These are phyloP conservation scores for Synergus laeviventris DNA, from an alignment of 2,888 invertebrate genomes.

Conservation along the genomic window DNA sequence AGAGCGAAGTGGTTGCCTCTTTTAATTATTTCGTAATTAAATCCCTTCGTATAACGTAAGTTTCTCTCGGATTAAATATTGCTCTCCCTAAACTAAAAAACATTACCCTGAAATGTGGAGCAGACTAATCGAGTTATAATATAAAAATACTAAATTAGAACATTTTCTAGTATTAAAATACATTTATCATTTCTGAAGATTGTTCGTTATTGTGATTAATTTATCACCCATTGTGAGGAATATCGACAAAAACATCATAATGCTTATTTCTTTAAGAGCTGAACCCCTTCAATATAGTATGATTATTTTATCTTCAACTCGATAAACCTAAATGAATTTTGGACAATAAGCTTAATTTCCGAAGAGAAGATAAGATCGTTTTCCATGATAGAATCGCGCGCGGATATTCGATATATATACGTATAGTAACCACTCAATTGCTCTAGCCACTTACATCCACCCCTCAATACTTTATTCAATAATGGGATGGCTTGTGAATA, in stretches of 20 bases:
- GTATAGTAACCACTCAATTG: slow-evolving; percentile 65
- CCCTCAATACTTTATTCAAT: slow-evolving; percentile 48
- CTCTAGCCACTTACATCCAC: slow-evolving; percentile 58
- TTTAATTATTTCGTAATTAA: slow-evolving; percentile 73
- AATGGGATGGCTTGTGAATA: slow-evolving; percentile 49
- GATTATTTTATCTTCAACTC: slow-evolving; percentile 65
- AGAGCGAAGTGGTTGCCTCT: slow-evolving; percentile 58
- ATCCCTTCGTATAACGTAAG: slow-evolving; percentile 49
- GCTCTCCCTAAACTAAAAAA: slow-evolving; percentile 14
- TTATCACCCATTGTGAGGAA: not conserved
- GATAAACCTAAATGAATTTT: slow-evolving; percentile 58
- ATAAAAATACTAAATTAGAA: not conserved
- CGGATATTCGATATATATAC: slow-evolving; percentile 38
- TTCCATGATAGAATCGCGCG: slow-evolving; percentile 61
- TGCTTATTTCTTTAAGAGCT: slow-evolving; percentile 34
- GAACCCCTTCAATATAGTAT: slow-evolving; percentile 42
- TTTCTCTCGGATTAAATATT: slow-evolving; percentile 56
- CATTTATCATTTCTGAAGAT: not conserved
- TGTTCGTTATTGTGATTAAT: not conserved
- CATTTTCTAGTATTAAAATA: not conserved
- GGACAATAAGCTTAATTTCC: slow-evolving; percentile 66
- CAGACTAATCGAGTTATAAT: slow-evolving; percentile 43
- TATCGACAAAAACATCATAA: slow-evolving; percentile 1
- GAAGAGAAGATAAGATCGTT: slow-evolving; percentile 67
- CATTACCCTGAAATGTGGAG: slow-evolving; percentile 42